Base-by-base conservation (phyloP, 2,888 invertebrate species). In the Platycheirus rosarum region DNA sequence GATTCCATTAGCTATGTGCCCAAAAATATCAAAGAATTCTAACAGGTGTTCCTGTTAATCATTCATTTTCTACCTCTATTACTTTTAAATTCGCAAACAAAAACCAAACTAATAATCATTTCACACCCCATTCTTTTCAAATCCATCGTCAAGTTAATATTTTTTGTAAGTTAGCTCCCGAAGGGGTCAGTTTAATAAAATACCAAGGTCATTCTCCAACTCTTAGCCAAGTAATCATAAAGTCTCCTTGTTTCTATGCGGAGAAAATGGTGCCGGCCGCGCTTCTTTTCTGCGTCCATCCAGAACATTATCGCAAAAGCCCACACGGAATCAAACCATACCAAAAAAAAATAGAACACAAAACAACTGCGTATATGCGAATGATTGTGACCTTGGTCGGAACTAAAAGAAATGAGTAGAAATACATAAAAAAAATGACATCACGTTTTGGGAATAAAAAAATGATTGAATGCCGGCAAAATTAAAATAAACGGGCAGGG, bases 391-490 rank as follows among this genome's bases (percentile, higher is more conserved):
- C 80, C 75, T 82, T 70, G 42, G 29, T 32, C 20, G 8, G 51
- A 63, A 71, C 70, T 37, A 71, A 35, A 29, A 40, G 46, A 51
- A 46, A 60, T 60, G 57, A 8, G n/a, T 20, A 37, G 11, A 35
- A n/a, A 0, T 13, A 55, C n/a, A n/a, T n/a, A 70, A 70, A 42
- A 60, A 66, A 48, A 49, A 82, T 82, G 80, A 82, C 76, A 82
- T 82, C 80, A 82, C 35, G 29, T 76, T 65, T 66, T 29, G 18
- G 46, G 49, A 71, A 66, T 53, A 66, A 60, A 44, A 48, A 57
- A n/a, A n/a, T n/a, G 9, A 57, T 63, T 35, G 9, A 63, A 44
- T 48, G 48, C 68, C 65, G 55, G 23, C 42, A 60, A 46, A 37
- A 7, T 65, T 14, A 2, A 55, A 65, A 35, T 14, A 26, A 9